Evolutionary conservation across 2,888 invertebrate genomes (phyloP), one percentile per base, ranked within the genome.

Genomic region (Ennomos erosarius): DNA sequence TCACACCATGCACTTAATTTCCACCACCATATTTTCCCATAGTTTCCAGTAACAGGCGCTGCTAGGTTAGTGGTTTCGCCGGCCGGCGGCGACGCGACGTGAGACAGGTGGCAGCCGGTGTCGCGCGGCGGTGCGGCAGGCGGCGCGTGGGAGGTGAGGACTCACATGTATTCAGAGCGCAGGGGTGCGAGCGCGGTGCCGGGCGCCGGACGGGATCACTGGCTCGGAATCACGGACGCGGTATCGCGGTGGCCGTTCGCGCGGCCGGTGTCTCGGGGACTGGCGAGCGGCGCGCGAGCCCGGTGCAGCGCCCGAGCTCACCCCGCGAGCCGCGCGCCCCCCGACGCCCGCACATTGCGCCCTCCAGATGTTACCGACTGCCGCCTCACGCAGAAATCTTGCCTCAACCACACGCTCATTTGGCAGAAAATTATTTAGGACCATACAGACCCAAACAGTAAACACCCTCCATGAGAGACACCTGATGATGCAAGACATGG

Each of bases 231-330:
- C 43, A 74, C 74, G 71, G 71, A 68, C 68, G 67, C 73, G 75
- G 68, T 76, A 69, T 85, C 85, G 87, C 89, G 88, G 78, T 88
- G 90, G 90, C 90, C 90, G 91, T 85, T 88, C 91, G 79, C 89
- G 79, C 86, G 90, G 91, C 90, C 91, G 90, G 87, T 88, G 90
- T 89, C 88, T 90, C 87, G 88, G 85, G 90, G 89, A 92, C 92
- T 92, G 90, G 85, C 89, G 87, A 83, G 81, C 82, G 79, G 76
- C 67, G 71, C 76, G 69, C 69, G 54, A 39, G 61, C 79, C 81
- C 82, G 80, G 77, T 81, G 84, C 84, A 81, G 82, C 81, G 82
- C 87, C 85, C 84, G 83, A 78, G 79, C 78, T 79, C 84, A 81
- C 87, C 85, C 86, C 87, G 85, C 82, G 73, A 38, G 57, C 57